Base-by-base conservation (phyloP, 2,113 vertebrate genomes). In the Mixornis gularis region DNA sequence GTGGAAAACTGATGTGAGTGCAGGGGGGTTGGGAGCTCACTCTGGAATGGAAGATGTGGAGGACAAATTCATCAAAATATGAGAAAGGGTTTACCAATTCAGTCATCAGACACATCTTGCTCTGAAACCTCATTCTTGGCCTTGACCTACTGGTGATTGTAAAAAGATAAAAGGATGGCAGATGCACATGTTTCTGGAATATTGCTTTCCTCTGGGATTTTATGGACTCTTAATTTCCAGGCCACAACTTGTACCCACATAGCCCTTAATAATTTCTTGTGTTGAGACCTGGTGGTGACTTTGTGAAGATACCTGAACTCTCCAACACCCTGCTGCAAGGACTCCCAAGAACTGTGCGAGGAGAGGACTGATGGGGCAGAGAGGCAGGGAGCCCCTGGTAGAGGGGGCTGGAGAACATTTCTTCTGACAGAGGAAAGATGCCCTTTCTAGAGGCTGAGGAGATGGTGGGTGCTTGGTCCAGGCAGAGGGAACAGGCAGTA, bases 211-310 rank as follows among this genome's bases (percentile, higher is more conserved):
- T 68, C 43, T 70, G 71, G 65, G 13, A 46, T 51, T 44, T 5
- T 13, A 43, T 19, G 17, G 29, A 53, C 13, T 58, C 25, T 49
- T 17, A 4, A 17, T 63, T 87, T 30, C 26, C 0, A 0, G 48
- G 29, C 18, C 34, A 55, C 10, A 14, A 66, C 34, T 43, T 34
- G 13, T 34, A 82, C 13, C 19, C 8, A 32, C 8, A 18, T 10
- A 83, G 19, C 24, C 12, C 49, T 73, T 59, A 73, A 21, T 58
- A 40, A 70, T 73, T 91, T 79, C 43, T 53, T 56, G 13, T 74
- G 5, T 27, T 90, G 32, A 53, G 25, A 56, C 34, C 46, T 62
- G 26, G 13, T 1, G 1, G 30, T 40, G 29, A 59, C 48, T 91
- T 41, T 20, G 49, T 29, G 52, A 34, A 78, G 58, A 40, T 1